phyloP scores from a whole-genome alignment of 1,140 invertebrate genomes.

The Portunus trituberculatus region DNA sequence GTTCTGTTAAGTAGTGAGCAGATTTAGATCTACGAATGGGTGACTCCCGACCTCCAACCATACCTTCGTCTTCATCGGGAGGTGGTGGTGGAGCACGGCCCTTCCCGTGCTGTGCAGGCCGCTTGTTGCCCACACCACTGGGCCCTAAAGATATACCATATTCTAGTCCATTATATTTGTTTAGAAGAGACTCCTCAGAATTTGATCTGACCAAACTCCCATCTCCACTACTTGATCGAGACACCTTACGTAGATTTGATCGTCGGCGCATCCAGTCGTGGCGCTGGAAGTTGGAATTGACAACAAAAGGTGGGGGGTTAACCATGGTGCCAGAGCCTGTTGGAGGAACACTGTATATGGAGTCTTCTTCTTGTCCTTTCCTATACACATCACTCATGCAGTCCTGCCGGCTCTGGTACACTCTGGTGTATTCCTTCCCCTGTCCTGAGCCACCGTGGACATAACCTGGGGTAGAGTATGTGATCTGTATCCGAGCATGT shows the following conservation, averaged over 20 bases:
- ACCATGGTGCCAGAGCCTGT: constrained; percentile 59
- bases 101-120: constrained; percentile 66
- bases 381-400: constrained; percentile 66
- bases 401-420: constrained; percentile 69
- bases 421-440: constrained; percentile 67
- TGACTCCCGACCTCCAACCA: constrained; percentile 69
- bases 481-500: constrained; percentile 75
- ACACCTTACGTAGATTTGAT: constrained; percentile 80
- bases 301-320: constrained; percentile 73
- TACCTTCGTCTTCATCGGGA: constrained; percentile 60
- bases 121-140: constrained; percentile 50
- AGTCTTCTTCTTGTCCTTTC: constrained; percentile 73
- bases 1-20: constrained; percentile 75
- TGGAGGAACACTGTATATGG: constrained; percentile 76
- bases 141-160: constrained; percentile 76
- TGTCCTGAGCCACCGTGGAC: constrained; percentile 45
- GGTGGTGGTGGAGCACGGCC: constrained; percentile 69
- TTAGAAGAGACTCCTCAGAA: constrained; percentile 74
- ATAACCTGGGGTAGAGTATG: constrained; percentile 75
- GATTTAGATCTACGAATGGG: constrained; percentile 76
- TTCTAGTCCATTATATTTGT: constrained; percentile 76
- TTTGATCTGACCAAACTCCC: constrained; percentile 76
- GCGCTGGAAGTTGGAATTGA: constrained; percentile 82
- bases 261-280: constrained; percentile 83
- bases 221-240: constrained; percentile 75